Conservation (phyloP, 2,888 invertebrate species). For the Ectobius pallidus region DNA sequence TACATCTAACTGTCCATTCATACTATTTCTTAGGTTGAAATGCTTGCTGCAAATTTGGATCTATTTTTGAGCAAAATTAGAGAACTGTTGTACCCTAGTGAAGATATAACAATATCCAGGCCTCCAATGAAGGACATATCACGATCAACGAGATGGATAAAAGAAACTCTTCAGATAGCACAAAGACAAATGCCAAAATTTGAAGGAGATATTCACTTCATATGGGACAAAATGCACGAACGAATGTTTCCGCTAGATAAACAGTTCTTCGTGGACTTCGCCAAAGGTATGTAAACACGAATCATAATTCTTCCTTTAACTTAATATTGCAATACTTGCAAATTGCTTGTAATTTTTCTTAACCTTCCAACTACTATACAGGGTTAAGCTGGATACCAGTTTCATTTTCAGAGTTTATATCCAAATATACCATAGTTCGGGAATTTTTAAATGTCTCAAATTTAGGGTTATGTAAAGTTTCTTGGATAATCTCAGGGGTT, state of each 20-base stretch:
- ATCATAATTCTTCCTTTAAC: too few relatives aligned
- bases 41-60: slow-evolving; percentile 34
- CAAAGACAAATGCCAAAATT: slow-evolving; percentile 28
- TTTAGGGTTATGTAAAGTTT: too few relatives aligned
- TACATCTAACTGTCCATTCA: too few relatives aligned
- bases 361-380: too few relatives aligned
- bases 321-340: too few relatives aligned
- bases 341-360: too few relatives aligned
- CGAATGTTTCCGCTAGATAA: slow-evolving; percentile 38
- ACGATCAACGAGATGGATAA: slow-evolving; percentile 35
- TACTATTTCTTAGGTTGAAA: too few relatives aligned
- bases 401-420: too few relatives aligned
- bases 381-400: too few relatives aligned
- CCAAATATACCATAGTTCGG: too few relatives aligned
- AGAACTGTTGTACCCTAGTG: slow-evolving; percentile 32
- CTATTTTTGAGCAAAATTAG: slow-evolving; percentile 22
- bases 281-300: slow-evolving; percentile 38
- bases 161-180: slow-evolving; percentile 35
- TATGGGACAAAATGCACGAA: slow-evolving; percentile 27
- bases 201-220: slow-evolving; percentile 38
- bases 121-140: slow-evolving; percentile 34
- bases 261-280: slow-evolving; percentile 15
- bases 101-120: slow-evolving; percentile 21
- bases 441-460: too few relatives aligned
- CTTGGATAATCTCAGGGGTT: too few relatives aligned